Conservation (phyloP, 2,888 invertebrate species). For the Thyatira batis region DNA sequence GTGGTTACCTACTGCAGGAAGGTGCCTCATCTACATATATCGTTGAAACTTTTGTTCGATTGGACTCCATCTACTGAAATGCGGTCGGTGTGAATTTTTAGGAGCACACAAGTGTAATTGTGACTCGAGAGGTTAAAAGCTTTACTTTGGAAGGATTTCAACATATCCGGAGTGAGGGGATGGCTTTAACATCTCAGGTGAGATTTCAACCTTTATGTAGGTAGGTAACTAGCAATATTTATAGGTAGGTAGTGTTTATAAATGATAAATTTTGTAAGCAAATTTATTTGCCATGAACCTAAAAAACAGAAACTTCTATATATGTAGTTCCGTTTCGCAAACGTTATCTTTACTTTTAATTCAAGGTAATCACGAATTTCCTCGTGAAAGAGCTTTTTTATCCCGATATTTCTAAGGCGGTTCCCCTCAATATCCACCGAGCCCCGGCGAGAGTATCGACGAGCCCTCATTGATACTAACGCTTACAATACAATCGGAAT, state of each 20-base stretch:
- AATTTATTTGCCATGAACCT: too few species aligned
- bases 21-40: conserved; percentile 48
- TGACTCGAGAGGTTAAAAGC: conserved; percentile 66
- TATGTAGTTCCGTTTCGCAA: too few species aligned
- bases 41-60: conserved; percentile 50
- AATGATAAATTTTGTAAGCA: too few species aligned
- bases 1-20: conserved; percentile 2
- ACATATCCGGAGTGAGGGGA: conserved; percentile 42
- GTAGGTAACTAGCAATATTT: too few species aligned
- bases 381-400: not conserved
- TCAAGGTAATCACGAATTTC: not conserved
- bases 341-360: not conserved
- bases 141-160: conserved; percentile 55
- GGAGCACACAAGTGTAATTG: conserved; percentile 55
- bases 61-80: conserved; percentile 42
- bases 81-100: conserved; percentile 53
- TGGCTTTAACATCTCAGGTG: conserved; percentile 24
- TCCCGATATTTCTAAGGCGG: conserved; percentile 4
- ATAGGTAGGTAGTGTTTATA: conserved; percentile 6
- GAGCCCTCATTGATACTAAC: conserved; percentile 26
- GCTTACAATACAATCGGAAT: conserved; percentile 30
- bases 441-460: conserved; percentile 10
- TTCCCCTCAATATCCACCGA: conserved; percentile 10
- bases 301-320: too few species aligned
- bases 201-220: conserved; percentile 8